Evolutionary conservation across 2,113 vertebrate species (phyloP).

Genomic region (Oryzias melastigma): DNA sequence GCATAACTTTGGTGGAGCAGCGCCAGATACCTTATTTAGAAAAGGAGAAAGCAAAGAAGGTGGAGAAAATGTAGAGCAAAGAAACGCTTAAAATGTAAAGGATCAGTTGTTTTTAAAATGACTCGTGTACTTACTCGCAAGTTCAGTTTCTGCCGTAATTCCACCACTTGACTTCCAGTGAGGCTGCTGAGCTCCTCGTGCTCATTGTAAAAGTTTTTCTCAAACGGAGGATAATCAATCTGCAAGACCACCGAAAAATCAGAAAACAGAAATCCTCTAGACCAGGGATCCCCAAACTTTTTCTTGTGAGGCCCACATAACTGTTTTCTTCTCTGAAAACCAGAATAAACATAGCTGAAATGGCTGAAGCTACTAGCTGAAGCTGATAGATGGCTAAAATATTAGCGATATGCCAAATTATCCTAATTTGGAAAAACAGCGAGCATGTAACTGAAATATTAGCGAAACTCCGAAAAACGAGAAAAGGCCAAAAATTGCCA

Average conservation of each 20-base stretch:
- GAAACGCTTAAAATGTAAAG: too few species aligned
- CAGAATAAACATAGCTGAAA: too few species aligned
- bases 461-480: too few species aligned
- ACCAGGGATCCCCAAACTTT: neutral
- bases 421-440: too few species aligned
- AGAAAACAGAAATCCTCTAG: neutral
- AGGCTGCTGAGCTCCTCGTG: conserved; percentile 92
- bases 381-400: too few species aligned
- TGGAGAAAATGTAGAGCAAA: neutral
- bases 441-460: too few species aligned
- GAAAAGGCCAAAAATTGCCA: too few species aligned
- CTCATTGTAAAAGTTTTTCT: conserved; percentile 97
- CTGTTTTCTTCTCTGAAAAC: too few species aligned
- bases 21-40: conserved; percentile 87
- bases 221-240: conserved; percentile 96
- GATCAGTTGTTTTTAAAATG: neutral
- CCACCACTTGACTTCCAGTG: conserved; percentile 84
- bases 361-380: too few species aligned
- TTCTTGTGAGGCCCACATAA: too few species aligned
- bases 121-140: conserved; percentile 81
- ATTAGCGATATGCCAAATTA: too few species aligned
- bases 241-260: conserved; percentile 43
- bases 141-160: conserved; percentile 92
- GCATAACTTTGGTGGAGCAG: conserved; percentile 90
- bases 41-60: neutral